Evolutionary conservation across 2,888 invertebrate species (phyloP).

Genomic region (Drosophila mulleri): DNA sequence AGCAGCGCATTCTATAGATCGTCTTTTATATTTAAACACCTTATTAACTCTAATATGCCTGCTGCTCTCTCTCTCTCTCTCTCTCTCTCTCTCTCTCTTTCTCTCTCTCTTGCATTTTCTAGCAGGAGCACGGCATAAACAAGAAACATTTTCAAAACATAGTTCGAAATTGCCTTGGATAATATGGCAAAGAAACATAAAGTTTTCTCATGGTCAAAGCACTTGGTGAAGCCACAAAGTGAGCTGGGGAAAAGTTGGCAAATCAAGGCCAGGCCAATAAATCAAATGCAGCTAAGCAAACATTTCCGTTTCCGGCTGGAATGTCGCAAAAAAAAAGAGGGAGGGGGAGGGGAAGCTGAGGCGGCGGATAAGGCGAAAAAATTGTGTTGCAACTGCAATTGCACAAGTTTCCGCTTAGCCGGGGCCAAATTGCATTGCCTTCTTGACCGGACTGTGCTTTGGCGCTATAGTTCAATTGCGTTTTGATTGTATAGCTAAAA

Average conservation of each 20-base stretch:
- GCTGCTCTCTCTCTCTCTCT: too few species aligned
- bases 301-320: slow-evolving; percentile 55
- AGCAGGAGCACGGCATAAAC: neutral
- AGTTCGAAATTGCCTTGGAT: slow-evolving; percentile 4
- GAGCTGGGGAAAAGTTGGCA: slow-evolving; percentile 2
- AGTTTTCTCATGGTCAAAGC: slow-evolving; percentile 14
- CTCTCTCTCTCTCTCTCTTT: too few species aligned
- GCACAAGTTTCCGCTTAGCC: slow-evolving; percentile 25
- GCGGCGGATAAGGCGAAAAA: neutral
- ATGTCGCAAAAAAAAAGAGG: neutral
- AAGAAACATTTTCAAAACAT: neutral
- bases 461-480: neutral
- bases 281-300: slow-evolving; percentile 38
- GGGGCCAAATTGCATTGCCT: slow-evolving; percentile 17
- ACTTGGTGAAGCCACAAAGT: slow-evolving; percentile 22
- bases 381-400: slow-evolving; percentile 29
- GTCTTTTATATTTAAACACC: too few species aligned
- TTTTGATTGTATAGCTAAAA: slow-evolving; percentile 27
- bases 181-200: neutral
- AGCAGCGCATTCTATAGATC: too few species aligned
- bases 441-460: neutral
- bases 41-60: too few species aligned
- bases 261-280: slow-evolving; percentile 19
- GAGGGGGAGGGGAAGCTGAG: too few species aligned
- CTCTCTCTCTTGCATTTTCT: too few species aligned